Base-by-base conservation (phyloP, 2,113 vertebrate genomes). In the Orientallactaga bullata region DNA sequence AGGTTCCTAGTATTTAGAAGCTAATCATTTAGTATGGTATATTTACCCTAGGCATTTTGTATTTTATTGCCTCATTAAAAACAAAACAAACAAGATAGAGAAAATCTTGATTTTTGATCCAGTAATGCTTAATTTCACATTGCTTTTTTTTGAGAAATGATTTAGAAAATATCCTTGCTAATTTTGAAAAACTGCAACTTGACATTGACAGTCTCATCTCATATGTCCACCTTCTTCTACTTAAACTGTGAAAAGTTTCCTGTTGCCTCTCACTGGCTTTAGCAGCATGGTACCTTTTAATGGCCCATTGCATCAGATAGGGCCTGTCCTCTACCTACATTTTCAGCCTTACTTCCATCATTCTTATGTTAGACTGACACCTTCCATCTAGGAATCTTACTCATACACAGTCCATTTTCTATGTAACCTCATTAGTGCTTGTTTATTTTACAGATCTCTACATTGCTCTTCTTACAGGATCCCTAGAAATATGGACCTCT, bases 141-240 rank as follows among this genome's bases (percentile, higher is more conserved):
- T 51, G 30, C 10, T 55, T 85, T 94, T 89, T 55, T 18, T 78
- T 86, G n/a, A 83, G 71, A 76, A 86, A 23, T 30, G 5, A 15
- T 74, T 85, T 55, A 55, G 4, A 9, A 24, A 0, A 37, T 18
- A 55, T 55, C 55, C 13, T 68, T 10, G 2, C 28, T 84, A 4
- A 7, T 13, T 61, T 58, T 24, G 55, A 20, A 84, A 24, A 9
- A 71, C 35, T 60, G 28, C 15, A 24, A 3, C 10, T 79, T 24
- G 2, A 28, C 2, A 76, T 83, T 17, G 1, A 13, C 4, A 84
- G 32, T 26, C 9, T 83, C 10, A 12, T 26, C 9, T 83, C 10
- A 12, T 12, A 78, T 51, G 55, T 55, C 55, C 1, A 63, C 5
- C 51, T 15, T 66, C 17, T 63, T 80, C 20, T 79, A 21, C 21